Percentiles rank a stretch among this genome's conserved stretches.
Conservation (phyloP, 2,797 vertebrate species). For the Halcyon leucocephala region DNA sequence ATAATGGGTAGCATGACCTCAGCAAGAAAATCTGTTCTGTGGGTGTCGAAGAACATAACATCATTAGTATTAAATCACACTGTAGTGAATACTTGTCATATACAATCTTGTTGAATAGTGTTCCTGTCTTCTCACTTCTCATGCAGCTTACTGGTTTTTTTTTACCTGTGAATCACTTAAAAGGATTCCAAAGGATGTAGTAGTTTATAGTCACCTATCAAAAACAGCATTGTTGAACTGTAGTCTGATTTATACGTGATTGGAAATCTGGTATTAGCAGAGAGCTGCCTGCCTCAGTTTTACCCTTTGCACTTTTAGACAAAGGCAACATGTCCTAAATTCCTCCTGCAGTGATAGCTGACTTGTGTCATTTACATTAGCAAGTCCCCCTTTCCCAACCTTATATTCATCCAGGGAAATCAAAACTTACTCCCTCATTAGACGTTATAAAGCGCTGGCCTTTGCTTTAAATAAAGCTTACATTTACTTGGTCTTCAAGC, state of each 20-base stretch:
- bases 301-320: background rate
- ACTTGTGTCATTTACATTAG: background rate
- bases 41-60: background rate
- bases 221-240: background rate
- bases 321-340: background rate
- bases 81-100: background rate
- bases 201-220: background rate
- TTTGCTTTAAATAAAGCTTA: background rate
- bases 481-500: background rate
- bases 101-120: background rate
- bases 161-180: background rate
- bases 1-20: constrained; percentile 11
- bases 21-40: constrained; percentile 3
- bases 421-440: background rate
- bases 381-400: background rate
- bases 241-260: background rate
- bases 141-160: rapidly evolving
- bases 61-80: background rate
- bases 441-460: background rate
- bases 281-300: background rate
- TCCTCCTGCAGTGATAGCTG: background rate
- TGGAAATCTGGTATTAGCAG: background rate
- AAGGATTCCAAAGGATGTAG: background rate
- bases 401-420: background rate
- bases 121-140: background rate